Conservation (phyloP, 1,140 invertebrate genomes). For the Linepithema humile region DNA sequence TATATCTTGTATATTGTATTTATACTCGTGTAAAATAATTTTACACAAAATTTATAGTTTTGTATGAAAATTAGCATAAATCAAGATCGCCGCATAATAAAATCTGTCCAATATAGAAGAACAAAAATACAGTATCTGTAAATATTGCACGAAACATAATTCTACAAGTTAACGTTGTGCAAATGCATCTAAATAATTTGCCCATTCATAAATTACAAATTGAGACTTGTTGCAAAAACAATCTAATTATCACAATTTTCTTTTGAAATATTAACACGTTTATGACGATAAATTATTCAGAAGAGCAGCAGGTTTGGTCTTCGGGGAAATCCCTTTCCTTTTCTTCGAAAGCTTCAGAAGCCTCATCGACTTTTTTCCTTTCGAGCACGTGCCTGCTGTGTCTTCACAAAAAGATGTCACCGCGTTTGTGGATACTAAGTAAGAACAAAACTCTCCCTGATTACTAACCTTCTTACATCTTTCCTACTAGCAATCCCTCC, state of each 20-base stretch:
- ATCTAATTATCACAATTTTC: neutral
- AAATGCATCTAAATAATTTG: no score
- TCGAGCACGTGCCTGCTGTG: neutral
- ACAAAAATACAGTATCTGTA: neutral
- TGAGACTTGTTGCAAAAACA: neutral
- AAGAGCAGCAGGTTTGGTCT: neutral
- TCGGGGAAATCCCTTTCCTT: constrained; percentile 3
- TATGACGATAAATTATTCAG: constrained; percentile 26
- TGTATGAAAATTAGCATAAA: neutral
- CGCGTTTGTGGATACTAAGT: neutral
- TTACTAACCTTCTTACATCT: neutral
- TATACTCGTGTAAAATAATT: neutral
- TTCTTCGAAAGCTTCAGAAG: neutral
- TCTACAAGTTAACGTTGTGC: no score
- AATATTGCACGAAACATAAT: neutral
- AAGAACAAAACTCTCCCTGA: neutral
- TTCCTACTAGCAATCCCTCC: neutral
- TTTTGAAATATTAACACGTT: neutral
- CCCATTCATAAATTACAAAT: neutral
- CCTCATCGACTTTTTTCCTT: neutral
- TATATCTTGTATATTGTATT: constrained; percentile 6
- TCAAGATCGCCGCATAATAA: neutral
- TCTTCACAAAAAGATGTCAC: neutral
- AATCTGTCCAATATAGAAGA: neutral
- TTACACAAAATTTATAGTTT: constrained; percentile 8